phyloP scores from a whole-genome alignment of 2,797 vertebrate genomes.

The Hypotaenidia okinawae region DNA sequence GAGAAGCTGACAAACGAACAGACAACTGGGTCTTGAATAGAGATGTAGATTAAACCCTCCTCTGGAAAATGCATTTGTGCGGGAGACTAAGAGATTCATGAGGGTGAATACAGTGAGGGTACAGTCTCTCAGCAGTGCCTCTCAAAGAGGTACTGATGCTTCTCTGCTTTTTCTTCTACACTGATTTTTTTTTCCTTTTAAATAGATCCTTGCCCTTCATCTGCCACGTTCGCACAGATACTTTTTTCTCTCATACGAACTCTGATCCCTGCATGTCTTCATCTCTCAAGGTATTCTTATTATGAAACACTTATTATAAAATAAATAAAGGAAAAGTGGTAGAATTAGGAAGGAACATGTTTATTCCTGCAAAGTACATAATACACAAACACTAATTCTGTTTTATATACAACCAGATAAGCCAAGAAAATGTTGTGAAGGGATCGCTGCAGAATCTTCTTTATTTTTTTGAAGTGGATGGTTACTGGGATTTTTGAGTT shows the following conservation, averaged over 20 bases:
- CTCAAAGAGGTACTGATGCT: neutral
- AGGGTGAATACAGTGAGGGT: neutral
- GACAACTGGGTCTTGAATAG: neutral
- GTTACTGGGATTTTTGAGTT: neutral
- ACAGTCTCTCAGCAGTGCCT: neutral
- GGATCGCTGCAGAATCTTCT: neutral
- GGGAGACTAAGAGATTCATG: neutral
- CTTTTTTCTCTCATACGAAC: neutral
- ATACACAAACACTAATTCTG: neutral
- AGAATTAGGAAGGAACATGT: neutral
- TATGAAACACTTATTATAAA: neutral
- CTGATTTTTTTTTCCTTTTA: neutral
- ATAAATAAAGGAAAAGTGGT: neutral
- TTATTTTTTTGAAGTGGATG: neutral
- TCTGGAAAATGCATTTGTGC: neutral
- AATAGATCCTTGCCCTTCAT: neutral
- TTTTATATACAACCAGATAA: neutral
- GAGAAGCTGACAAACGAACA: neutral
- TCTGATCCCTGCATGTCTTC: neutral
- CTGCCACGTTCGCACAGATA: neutral
- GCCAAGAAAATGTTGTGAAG: neutral
- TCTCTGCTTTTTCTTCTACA: neutral
- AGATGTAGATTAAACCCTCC: conserved; percentile 6
- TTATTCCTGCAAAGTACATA: neutral
- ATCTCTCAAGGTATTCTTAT: neutral